Evolutionary conservation across 1,140 invertebrate genomes (phyloP).

Genomic region (Drosophila truncata): DNA sequence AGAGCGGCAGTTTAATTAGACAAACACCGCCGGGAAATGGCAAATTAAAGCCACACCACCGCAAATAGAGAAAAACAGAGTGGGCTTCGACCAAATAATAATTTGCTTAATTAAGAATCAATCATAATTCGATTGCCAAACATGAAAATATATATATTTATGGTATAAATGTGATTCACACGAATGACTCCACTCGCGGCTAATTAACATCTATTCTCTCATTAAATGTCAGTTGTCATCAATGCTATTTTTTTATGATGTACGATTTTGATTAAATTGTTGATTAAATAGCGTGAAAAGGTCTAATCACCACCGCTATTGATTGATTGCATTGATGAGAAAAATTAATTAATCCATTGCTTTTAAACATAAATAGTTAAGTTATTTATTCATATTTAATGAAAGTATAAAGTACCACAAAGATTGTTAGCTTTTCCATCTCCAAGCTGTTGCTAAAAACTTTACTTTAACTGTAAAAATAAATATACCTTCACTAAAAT

Average conservation of each 20-base stretch:
- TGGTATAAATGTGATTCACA: constrained; percentile 3
- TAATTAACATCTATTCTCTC: constrained; percentile 38
- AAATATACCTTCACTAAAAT: not conserved
- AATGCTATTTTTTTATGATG: constrained; percentile 4
- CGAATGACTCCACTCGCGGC: constrained; percentile 11
- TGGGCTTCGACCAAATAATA: constrained; percentile 15
- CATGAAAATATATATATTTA: constrained; percentile 5
- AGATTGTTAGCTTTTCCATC: not conserved
- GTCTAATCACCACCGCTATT: constrained; percentile 8
- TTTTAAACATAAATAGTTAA: not conserved
- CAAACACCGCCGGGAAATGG: constrained; percentile 35
- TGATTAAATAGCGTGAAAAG: constrained; percentile 14
- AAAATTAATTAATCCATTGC: constrained; percentile 1
- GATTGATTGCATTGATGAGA: not conserved
- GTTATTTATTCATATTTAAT: not conserved
- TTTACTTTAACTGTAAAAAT: not conserved
- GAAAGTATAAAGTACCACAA: not conserved
- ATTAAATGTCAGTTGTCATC: constrained; percentile 28
- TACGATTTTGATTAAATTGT: constrained; percentile 20
- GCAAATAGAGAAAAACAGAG: constrained; percentile 12
- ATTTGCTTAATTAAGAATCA: constrained; percentile 54
- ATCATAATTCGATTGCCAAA: constrained; percentile 43
- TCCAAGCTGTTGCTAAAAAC: not conserved
- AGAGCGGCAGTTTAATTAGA: constrained; percentile 40
- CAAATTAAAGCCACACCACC: constrained; percentile 40